A percentile compares a stretch with the other conserved stretches of the same genome.
phyloP scores from a whole-genome alignment of 2,113 vertebrate species.

The Scomber japonicus region DNA sequence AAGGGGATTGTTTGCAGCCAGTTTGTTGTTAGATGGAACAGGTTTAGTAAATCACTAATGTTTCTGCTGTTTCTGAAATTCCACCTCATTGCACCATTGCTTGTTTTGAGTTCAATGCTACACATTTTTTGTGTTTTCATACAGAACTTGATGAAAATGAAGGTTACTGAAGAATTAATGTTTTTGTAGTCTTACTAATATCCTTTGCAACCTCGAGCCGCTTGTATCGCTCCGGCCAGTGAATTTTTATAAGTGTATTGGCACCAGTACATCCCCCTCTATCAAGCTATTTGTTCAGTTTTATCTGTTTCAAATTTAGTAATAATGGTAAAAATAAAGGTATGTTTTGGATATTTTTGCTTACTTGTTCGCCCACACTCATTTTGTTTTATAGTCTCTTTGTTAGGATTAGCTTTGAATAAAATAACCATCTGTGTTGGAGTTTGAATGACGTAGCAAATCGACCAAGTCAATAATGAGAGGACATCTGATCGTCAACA shows the following conservation, averaged over 20 bases:
- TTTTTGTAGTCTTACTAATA: background rate
- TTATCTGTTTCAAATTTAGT: background rate
- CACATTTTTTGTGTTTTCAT: background rate
- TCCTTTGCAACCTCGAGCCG: background rate
- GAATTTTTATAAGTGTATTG: background rate
- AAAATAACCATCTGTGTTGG: background rate
- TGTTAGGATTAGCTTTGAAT: background rate
- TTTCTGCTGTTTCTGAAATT: conserved; percentile 24
- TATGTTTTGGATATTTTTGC: background rate
- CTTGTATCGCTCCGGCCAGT: background rate
- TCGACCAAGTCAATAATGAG: background rate
- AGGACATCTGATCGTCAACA: background rate
- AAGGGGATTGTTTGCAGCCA: conserved; percentile 61
- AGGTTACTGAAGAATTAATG: too few relatives aligned
- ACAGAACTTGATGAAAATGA: background rate
- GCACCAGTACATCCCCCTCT: background rate
- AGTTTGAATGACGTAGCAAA: background rate
- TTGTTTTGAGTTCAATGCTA: background rate
- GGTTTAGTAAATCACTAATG: conserved; percentile 4
- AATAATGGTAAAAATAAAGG: background rate
- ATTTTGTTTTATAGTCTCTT: background rate
- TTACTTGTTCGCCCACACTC: background rate
- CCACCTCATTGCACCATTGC: background rate
- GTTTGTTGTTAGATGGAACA: conserved; percentile 50
- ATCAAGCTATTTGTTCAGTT: background rate